Evolutionary conservation across 2,888 invertebrate genomes (phyloP), one percentile per base, ranked within the genome.

Genomic region (Alloplasta piceator): DNA sequence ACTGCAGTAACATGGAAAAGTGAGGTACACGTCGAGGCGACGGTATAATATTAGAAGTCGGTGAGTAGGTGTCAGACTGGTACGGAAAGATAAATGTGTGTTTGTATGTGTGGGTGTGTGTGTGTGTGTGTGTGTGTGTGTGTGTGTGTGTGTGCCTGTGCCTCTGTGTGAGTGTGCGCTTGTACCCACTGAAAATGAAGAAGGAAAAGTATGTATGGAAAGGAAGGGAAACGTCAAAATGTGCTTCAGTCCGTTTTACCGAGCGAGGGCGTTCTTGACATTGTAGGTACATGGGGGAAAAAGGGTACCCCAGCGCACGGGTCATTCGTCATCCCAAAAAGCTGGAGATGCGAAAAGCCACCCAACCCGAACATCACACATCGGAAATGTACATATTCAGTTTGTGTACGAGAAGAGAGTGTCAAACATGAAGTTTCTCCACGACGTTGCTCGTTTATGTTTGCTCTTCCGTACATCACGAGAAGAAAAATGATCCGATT

Each of bases 321-420:
- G 41, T 52, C 41, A 72, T 72, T 66, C 72, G 71, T 78, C 78
- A 66, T 66, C 26, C 38, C 66, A 38, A 78, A 26, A 78, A 72
- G 46, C 64, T 60, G 16, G 7, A 50, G 48, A 52, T 50, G 60
- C 6, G 50, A 58, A 55, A 48, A 66, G 10, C 41, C 14, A 50
- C n/a, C 16, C 38, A 43, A 9, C 55, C 50, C 60, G 39, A 6
- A n/a, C 10, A 56, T 56, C n/a, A 26, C 26, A 26, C 43, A 16
- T 41, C 26, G 10, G 38, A 38, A 12, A 46, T 26, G 58, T 60
- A 60, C 6, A 72, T 55, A 50, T 63, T 55, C 63, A 52, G 43
- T 63, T 61, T 14, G 52, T 52, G 38, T 36, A 6, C 16, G 48
- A 26, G n/a, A 43, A 12, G 52, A 26, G n/a, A 9, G 50, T 63